Evolutionary conservation across 2,113 vertebrate species (phyloP).

Genomic region (Leuciscus idus): DNA sequence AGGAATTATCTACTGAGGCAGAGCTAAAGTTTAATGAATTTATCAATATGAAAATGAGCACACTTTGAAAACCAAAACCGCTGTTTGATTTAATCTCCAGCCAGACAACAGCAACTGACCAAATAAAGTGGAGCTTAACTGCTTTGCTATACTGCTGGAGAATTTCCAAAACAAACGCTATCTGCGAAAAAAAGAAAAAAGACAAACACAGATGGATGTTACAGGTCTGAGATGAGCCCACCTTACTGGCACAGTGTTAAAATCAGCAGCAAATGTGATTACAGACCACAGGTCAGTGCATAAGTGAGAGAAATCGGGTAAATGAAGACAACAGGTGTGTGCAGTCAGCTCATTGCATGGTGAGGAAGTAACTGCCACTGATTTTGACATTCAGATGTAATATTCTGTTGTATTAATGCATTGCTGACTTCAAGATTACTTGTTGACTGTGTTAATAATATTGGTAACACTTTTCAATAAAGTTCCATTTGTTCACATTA

Average conservation of each 20-base stretch:
- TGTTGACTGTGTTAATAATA: neutral
- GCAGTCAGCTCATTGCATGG: neutral
- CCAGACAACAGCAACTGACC: conserved; percentile 1
- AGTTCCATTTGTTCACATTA: neutral
- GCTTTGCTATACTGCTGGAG: neutral
- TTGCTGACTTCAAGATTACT: neutral
- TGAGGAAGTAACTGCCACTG: neutral
- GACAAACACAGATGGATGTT: neutral
- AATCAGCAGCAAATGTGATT: neutral
- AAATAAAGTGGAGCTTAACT: neutral
- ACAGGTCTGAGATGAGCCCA: neutral
- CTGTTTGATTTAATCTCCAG: neutral
- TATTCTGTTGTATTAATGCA: neutral
- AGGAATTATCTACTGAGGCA: neutral
- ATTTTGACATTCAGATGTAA: neutral
- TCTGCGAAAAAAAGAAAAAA: neutral
- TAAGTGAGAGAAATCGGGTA: conserved; percentile 42
- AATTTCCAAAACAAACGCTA: neutral
- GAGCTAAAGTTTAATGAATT: neutral
- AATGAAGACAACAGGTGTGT: neutral
- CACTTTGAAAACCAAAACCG: neutral
- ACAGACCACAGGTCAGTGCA: neutral
- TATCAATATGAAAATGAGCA: neutral
- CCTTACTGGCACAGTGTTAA: neutral
- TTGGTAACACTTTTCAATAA: neutral